These are phyloP conservation scores for Pocota personata DNA, from an alignment of 2,888 invertebrate genomes.

Conservation along the genomic window DNA sequence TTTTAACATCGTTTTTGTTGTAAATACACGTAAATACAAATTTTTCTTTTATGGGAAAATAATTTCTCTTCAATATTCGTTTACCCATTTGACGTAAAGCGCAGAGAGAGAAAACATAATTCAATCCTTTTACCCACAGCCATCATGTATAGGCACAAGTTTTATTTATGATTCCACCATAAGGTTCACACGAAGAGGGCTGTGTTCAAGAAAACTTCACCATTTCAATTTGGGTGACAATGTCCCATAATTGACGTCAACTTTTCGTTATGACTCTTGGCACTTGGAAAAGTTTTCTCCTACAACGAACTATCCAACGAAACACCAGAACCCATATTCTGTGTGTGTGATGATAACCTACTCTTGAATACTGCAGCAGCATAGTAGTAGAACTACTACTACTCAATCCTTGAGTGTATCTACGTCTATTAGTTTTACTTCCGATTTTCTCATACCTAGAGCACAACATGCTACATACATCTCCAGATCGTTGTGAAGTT, in stretches of 20 bases:
- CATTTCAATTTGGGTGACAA: conserved; percentile 60
- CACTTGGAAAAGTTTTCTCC: conserved; percentile 31
- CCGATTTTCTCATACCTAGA: conserved; percentile 32
- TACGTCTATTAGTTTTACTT: conserved; percentile 39
- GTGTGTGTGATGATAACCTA: conserved; percentile 25
- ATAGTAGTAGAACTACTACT: not conserved
- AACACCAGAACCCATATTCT: not conserved
- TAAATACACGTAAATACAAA: conserved; percentile 1
- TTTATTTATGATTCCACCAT: conserved; percentile 36
- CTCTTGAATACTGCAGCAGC: not conserved
- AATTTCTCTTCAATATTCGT: conserved; percentile 43
- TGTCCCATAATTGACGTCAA: conserved; percentile 62
- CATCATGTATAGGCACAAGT: not conserved
- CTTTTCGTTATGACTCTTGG: conserved; percentile 56
- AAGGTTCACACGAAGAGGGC: not conserved
- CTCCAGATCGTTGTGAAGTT: conserved; percentile 16
- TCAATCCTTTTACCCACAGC: conserved; percentile 1
- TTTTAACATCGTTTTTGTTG: conserved; percentile 20
- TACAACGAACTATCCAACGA: conserved; percentile 18
- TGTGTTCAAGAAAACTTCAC: conserved; percentile 11
- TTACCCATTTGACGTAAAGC: conserved; percentile 19
- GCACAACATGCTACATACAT: not conserved
- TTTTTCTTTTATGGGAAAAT: conserved; percentile 22
- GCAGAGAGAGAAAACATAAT: not conserved
- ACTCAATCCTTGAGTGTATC: conserved; percentile 14